Evolutionary conservation across 2,797 vertebrate genomes (phyloP), one percentile per base, ranked within the genome.

Genomic region (Nannoperca australis): DNA sequence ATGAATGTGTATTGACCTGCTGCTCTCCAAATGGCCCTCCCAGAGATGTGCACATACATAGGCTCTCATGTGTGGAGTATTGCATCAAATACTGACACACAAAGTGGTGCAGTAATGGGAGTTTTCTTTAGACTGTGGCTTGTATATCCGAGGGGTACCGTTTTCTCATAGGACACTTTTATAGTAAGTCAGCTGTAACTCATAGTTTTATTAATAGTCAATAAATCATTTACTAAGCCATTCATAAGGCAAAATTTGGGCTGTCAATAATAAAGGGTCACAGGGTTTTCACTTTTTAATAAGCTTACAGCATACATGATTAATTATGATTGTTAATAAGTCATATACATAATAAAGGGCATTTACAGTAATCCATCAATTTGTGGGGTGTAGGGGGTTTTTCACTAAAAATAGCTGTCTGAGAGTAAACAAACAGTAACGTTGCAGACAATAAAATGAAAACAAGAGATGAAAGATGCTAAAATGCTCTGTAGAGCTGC

Each of bases 1-100:
- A 88, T 93, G 93, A 95, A 94, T 94, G 91, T 91, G 90, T 95
- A 94, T 95, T 94, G 93, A 95, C 93, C 93, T 90, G 84, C 86
- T 84, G 88, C 90, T 90, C 77, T 91, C 88, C 78, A 93, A 92
- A 91, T 92, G 82, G 90, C 85, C 84, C 84, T 89, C 81, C 86
- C 67, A 71, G 56, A 87, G 71, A 87, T 70, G 75, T 62, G 67
- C 76, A 81, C 81, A 85, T 70, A 78, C 70, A 88, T 62, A 51
- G 71, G 76, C 77, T 82, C 85, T 88, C 81, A 73, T 78, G 80
- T 89, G 87, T 84, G 81, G 70, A 86, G 77, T 20, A 79, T 78
- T 77, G 76, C 73, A 86, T 85, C 84, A 83, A 83, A 89, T 42
- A 77, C 73, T 78, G 84, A 84, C 87, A 84, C 65, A 76, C 47